phyloP scores from a whole-genome alignment of 1,140 invertebrate genomes.

The Amphibalanus amphitrite region DNA sequence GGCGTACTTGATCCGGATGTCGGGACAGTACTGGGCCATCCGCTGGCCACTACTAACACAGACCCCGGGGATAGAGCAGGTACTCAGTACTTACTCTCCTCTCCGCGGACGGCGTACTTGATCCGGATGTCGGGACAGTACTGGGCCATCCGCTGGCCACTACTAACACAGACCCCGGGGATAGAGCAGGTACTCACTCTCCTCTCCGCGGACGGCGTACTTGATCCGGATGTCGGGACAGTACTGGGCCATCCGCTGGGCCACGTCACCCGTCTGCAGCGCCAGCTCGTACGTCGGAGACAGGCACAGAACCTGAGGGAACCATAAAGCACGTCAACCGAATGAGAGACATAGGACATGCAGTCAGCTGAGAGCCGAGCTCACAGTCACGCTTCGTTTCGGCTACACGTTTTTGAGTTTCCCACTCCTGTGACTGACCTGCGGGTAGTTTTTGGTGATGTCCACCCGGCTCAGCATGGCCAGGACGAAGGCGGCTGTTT shows the following conservation, averaged over 20 bases:
- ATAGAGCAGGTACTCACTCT: no score
- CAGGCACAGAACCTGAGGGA: constrained; percentile 57
- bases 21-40: constrained; percentile 81
- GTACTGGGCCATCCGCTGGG: constrained; percentile 79
- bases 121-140: no score
- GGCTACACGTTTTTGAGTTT: no score
- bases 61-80: no score
- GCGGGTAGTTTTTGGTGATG: constrained; percentile 37
- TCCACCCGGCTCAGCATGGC: constrained; percentile 93
- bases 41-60: no score
- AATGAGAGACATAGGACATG: no score
- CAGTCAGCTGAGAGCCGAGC: no score
- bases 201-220: constrained; percentile 84
- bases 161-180: no score
- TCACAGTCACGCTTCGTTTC: no score
- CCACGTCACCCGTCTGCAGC: constrained; percentile 90
- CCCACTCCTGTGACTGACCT: constrained; percentile 39
- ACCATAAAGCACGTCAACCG: constrained; percentile 38
- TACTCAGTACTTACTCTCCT: no score
- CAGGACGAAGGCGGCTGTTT: constrained; percentile 94
- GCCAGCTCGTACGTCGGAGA: constrained; percentile 96
- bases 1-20: constrained; percentile 77
- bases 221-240: constrained; percentile 75
- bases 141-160: no score
- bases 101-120: no score